Evolutionary conservation across 1,140 invertebrate species (phyloP).

Genomic region (Halesus radiatus): DNA sequence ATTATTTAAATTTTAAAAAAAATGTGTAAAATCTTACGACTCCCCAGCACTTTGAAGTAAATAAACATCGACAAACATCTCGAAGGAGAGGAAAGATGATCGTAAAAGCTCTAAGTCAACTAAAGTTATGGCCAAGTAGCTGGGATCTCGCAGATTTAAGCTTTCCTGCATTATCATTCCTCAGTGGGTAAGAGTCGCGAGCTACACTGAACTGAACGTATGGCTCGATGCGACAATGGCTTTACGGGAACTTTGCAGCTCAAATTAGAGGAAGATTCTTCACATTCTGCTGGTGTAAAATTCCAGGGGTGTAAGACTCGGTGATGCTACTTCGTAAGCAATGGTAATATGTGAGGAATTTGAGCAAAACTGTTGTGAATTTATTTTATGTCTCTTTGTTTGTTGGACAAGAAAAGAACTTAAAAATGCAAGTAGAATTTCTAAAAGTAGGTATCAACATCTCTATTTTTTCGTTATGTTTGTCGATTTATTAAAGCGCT

Average conservation of each 20-base stretch:
- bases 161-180: conserved; percentile 11
- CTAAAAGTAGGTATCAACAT: too few species aligned
- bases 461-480: too few species aligned
- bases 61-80: not conserved
- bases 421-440: too few species aligned
- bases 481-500: too few species aligned
- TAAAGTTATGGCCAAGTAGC: not conserved
- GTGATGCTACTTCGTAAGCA: too few species aligned
- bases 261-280: conserved; percentile 11
- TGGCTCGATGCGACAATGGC: not conserved
- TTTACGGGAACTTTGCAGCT: not conserved
- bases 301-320: too few species aligned
- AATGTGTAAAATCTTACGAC: too few species aligned
- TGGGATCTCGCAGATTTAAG: not conserved
- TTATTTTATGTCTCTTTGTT: too few species aligned
- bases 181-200: not conserved
- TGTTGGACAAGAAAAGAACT: too few species aligned
- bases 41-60: not conserved
- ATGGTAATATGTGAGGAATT: too few species aligned
- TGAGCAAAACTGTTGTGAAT: too few species aligned
- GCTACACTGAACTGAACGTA: not conserved
- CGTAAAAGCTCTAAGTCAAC: not conserved
- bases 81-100: not conserved
- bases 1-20: too few species aligned
- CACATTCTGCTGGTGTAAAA: not conserved